These are phyloP conservation scores for Rhinella marina DNA, from an alignment of 2,797 vertebrate species.

Conservation along the genomic window DNA sequence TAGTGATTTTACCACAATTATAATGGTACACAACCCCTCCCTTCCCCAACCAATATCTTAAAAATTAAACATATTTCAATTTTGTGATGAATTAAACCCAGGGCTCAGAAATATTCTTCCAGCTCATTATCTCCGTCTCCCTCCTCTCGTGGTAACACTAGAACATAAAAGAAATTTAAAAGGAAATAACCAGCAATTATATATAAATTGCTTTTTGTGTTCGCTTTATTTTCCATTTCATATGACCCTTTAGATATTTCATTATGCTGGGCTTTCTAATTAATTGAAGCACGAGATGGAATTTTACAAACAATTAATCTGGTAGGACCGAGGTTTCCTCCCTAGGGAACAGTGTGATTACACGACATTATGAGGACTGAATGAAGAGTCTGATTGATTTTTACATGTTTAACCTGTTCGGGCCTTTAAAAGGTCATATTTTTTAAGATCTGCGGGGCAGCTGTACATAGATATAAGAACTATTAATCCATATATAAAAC, in stretches of 20 bases:
- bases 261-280: slow-evolving; percentile 21
- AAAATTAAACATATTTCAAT: slow-evolving; percentile 7
- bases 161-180: slow-evolving; percentile 29
- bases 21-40: not conserved
- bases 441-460: not conserved
- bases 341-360: slow-evolving; percentile 28
- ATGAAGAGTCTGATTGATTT: slow-evolving; percentile 46
- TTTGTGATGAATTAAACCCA: not conserved
- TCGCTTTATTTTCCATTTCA: slow-evolving; percentile 30
- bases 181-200: slow-evolving; percentile 39
- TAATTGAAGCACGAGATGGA: slow-evolving; percentile 39
- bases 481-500: not conserved
- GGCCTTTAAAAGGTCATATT: slow-evolving; percentile 12
- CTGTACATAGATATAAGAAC: not conserved
- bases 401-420: slow-evolving; percentile 21
- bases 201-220: slow-evolving; percentile 18
- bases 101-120: not conserved
- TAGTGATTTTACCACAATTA: not conserved
- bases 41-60: not conserved
- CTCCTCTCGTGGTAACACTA: not conserved
- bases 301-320: slow-evolving; percentile 48
- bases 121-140: not conserved
- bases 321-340: slow-evolving; percentile 13
- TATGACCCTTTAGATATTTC: slow-evolving; percentile 41
- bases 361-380: slow-evolving; percentile 36